phyloP scores from a whole-genome alignment of 1,140 invertebrate genomes.

The Chlorops oryzae region DNA sequence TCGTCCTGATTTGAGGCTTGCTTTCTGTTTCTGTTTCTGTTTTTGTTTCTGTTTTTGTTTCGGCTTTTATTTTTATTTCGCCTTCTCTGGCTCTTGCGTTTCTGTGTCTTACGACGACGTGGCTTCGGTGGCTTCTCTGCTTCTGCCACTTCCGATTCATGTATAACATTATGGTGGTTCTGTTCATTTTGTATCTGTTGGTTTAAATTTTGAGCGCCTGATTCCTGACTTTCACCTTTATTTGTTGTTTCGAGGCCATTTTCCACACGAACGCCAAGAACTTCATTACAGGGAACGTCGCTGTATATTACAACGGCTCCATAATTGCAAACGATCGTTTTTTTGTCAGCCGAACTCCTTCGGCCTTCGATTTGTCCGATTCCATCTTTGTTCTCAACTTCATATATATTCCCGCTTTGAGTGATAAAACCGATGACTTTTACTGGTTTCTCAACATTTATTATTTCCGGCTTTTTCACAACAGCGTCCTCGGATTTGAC shows the following conservation, averaged over 20 bases:
- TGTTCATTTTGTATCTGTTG: neutral
- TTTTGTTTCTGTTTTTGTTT: neutral
- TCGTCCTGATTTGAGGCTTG: too few relatives aligned
- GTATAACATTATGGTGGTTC: too few relatives aligned
- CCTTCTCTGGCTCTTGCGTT: too few relatives aligned
- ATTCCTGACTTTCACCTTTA: neutral
- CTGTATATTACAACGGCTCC: conserved; percentile 41
- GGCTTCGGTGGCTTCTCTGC: neutral
- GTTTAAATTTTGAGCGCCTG: neutral
- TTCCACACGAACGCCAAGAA: conserved; percentile 27
- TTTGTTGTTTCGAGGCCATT: neutral
- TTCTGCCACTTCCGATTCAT: neutral
- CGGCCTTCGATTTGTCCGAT: conserved; percentile 35
- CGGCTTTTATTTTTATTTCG: neutral
- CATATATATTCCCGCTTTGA: conserved; percentile 37
- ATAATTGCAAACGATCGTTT: conserved; percentile 34
- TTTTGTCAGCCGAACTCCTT: conserved; percentile 17
- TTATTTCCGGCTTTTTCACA: too few relatives aligned
- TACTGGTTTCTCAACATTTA: conserved; percentile 34
- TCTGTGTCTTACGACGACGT: too few relatives aligned
- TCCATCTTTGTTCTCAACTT: conserved; percentile 33
- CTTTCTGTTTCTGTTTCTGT: neutral
- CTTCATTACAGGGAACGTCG: conserved; percentile 40
- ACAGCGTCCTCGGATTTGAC: too few relatives aligned
- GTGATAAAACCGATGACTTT: conserved; percentile 43